Conservation (phyloP, 53 echinoderm and acorn worm genomes). For the Mesocentrotus franciscanus region DNA sequence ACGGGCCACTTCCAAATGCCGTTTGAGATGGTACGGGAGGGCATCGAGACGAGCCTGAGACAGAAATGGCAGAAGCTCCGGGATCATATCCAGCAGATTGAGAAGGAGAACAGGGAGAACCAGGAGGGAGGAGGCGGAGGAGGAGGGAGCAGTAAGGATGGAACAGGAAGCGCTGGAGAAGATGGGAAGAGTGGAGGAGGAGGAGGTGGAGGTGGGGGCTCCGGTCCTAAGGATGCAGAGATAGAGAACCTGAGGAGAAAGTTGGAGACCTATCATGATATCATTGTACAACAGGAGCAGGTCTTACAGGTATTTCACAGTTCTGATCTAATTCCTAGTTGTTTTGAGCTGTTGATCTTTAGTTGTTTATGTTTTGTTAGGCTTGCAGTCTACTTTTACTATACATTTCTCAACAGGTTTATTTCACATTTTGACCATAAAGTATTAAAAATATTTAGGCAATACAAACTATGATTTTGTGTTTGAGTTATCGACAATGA, state of each 20-base stretch:
- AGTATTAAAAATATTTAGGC: not conserved
- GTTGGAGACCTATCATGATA: constrained; percentile 82
- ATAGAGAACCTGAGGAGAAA: constrained; percentile 80
- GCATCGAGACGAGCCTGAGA: constrained; percentile 88
- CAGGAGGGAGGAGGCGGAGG: constrained; percentile 65
- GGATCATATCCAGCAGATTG: constrained; percentile 93
- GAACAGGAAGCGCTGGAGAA: constrained; percentile 53
- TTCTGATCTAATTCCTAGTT: not conserved
- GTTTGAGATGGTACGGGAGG: constrained; percentile 96
- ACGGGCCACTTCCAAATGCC: constrained; percentile 99
- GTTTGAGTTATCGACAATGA: too few relatives aligned
- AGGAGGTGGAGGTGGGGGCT: constrained; percentile 62
- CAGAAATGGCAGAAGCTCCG: constrained; percentile 91
- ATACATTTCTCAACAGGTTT: not conserved
- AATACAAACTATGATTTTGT: not conserved
- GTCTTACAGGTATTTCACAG: constrained; percentile 83
- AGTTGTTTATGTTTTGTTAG: not conserved
- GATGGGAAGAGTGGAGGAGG: constrained; percentile 15
- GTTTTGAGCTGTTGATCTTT: not conserved
- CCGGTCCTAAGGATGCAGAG: constrained; percentile 73
- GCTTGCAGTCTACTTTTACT: not conserved
- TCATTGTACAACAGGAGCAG: constrained; percentile 96
- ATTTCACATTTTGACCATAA: not conserved
- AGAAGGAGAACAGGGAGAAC: constrained; percentile 82
- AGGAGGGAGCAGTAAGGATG: constrained; percentile 45